Conservation (phyloP, 2,797 vertebrate species). For the Spheniscus humboldti region DNA sequence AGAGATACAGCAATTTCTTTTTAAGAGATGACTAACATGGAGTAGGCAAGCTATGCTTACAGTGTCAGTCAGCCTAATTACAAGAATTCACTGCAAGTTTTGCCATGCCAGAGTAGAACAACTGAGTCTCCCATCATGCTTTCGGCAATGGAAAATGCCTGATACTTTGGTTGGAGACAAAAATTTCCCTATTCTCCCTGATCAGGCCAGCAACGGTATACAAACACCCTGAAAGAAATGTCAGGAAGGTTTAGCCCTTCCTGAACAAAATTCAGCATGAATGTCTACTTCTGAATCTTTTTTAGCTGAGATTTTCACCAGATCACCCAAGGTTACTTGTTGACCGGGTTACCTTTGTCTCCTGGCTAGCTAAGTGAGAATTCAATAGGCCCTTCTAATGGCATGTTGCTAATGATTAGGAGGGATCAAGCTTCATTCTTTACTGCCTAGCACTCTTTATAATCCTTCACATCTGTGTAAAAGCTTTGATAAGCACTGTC, state of each 20-base stretch:
- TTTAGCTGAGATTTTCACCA: not conserved
- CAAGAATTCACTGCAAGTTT: not conserved
- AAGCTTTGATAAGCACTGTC: not conserved
- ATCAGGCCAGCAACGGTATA: not conserved
- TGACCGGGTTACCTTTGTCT: not conserved
- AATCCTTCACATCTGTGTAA: not conserved
- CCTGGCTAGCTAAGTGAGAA: not conserved
- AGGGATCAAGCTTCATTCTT: not conserved
- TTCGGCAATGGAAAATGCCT: not conserved
- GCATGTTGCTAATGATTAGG: not conserved
- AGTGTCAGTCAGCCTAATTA: slow-evolving; percentile 1
- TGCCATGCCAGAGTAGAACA: not conserved
- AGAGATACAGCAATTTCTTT: not conserved
- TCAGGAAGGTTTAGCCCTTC: not conserved
- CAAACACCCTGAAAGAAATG: not conserved
- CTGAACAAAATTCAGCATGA: not conserved
- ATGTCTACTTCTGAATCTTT: not conserved
- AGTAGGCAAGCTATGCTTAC: not conserved
- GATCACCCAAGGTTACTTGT: not conserved
- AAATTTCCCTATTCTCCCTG: not conserved
- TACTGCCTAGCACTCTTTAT: not conserved
- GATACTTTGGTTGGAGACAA: not conserved
- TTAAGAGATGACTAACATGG: not conserved
- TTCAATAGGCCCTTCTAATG: not conserved
- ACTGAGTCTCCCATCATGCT: not conserved